Evolutionary conservation across 2,113 vertebrate species (phyloP).

Genomic region (Nematolebias whitei): DNA sequence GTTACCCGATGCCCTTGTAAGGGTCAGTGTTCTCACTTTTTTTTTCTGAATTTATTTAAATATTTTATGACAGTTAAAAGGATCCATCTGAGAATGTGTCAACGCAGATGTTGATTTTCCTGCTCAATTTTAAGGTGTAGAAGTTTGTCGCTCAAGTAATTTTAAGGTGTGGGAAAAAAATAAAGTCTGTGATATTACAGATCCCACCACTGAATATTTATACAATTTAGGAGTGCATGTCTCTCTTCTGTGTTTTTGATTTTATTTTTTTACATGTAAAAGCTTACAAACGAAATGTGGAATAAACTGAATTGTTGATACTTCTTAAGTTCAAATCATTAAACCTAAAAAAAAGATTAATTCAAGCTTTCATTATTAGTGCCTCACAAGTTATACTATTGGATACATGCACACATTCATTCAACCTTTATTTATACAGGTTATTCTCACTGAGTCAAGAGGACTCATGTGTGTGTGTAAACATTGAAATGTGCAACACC

Average conservation of each 20-base stretch:
- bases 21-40: not conserved
- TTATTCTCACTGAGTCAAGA: too few relatives aligned
- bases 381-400: too few relatives aligned
- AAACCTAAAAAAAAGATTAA: too few relatives aligned
- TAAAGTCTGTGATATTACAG: not conserved
- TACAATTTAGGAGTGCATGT: not conserved
- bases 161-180: constrained; percentile 2
- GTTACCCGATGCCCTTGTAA: constrained; percentile 13
- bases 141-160: constrained; percentile 24
- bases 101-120: not conserved
- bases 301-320: too few relatives aligned
- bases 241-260: not conserved
- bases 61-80: not conserved
- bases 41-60: constrained; percentile 10
- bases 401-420: too few relatives aligned
- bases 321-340: too few relatives aligned
- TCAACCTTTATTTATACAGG: too few relatives aligned
- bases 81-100: not conserved
- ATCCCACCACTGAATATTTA: constrained; percentile 3
- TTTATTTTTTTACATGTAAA: too few relatives aligned
- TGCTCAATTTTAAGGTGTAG: not conserved
- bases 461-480: too few relatives aligned
- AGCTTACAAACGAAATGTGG: too few relatives aligned
- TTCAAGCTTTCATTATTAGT: too few relatives aligned
- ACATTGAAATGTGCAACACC: too few relatives aligned